These are phyloP conservation scores for Sicus ferrugineus DNA, from an alignment of 2,888 invertebrate species.

Conservation along the genomic window DNA sequence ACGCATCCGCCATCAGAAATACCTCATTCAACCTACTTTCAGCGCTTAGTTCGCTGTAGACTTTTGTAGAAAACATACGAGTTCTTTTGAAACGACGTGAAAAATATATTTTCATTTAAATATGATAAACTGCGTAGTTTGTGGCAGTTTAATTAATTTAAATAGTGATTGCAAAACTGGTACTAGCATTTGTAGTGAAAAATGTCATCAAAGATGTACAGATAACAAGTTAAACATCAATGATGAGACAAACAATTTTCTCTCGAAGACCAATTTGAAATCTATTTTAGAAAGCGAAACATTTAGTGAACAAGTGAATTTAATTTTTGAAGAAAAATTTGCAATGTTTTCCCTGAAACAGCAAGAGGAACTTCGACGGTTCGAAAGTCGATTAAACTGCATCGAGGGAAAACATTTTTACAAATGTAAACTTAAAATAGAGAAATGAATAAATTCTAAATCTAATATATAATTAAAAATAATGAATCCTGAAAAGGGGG, in stretches of 20 bases:
- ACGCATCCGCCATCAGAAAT: not conserved
- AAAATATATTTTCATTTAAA: not conserved
- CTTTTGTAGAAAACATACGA: slow-evolving; percentile 22
- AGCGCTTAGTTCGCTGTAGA: slow-evolving; percentile 38
- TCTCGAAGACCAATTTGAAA: slow-evolving; percentile 27
- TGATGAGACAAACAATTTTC: slow-evolving; percentile 7
- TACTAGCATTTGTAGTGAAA: slow-evolving; percentile 7
- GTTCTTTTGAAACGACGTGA: not conserved
- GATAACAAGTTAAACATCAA: slow-evolving; percentile 9
- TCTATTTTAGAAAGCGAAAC: not conserved
- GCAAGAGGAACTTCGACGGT: slow-evolving; percentile 7
- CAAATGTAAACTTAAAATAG: slow-evolving; percentile 11
- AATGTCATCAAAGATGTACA: slow-evolving; percentile 25
- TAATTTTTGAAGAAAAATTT: slow-evolving; percentile 15
- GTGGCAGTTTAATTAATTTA: slow-evolving; percentile 13
- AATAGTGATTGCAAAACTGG: not conserved
- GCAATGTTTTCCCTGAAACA: not conserved
- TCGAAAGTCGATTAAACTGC: slow-evolving; percentile 20
- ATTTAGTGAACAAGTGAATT: slow-evolving; percentile 3
- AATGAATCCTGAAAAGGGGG: too few species aligned
- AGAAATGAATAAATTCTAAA: too few species aligned
- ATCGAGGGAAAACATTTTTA: slow-evolving; percentile 14
- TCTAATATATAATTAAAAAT: too few species aligned
- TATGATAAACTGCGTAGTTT: slow-evolving; percentile 1
- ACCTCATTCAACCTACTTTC: slow-evolving; percentile 1